Conservation (phyloP, 2,888 invertebrate genomes). For the Helobdella robusta region DNA sequence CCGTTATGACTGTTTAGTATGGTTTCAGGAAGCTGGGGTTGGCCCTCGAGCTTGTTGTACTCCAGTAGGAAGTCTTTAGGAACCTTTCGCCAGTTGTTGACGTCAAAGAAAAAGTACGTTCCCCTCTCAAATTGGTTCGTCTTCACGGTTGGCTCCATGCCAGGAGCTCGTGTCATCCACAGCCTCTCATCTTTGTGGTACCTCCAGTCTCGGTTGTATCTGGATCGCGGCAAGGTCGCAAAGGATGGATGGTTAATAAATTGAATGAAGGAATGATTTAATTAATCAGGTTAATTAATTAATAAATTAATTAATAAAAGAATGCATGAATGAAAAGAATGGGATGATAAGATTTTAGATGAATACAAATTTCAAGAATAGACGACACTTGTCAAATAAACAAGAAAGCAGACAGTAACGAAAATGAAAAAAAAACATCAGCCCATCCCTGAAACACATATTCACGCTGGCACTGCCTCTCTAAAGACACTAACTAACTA, state of each 20-base stretch:
- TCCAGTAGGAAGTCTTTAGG: constrained; percentile 96
- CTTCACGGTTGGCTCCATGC: constrained; percentile 85
- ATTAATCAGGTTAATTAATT: too few relatives aligned
- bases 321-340: too few relatives aligned
- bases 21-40: constrained; percentile 55
- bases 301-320: too few relatives aligned
- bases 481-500: too few relatives aligned
- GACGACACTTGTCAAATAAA: not conserved
- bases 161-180: constrained; percentile 95
- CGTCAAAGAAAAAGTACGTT: constrained; percentile 98
- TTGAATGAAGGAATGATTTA: too few relatives aligned
- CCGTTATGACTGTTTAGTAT: constrained; percentile 4
- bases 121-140: constrained; percentile 92
- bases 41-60: constrained; percentile 93
- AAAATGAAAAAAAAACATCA: too few relatives aligned
- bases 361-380: too few relatives aligned
- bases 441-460: too few relatives aligned
- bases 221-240: constrained; percentile 50
- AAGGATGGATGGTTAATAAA: too few relatives aligned
- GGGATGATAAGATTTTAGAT: too few relatives aligned
- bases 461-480: too few relatives aligned
- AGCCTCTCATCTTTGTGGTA: constrained; percentile 97
- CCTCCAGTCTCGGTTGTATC: constrained; percentile 96
- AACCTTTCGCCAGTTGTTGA: constrained; percentile 96
- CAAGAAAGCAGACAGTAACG: not conserved